Evolutionary conservation across 2,888 invertebrate genomes (phyloP).

Genomic region (Tubiluchus corallicola): DNA sequence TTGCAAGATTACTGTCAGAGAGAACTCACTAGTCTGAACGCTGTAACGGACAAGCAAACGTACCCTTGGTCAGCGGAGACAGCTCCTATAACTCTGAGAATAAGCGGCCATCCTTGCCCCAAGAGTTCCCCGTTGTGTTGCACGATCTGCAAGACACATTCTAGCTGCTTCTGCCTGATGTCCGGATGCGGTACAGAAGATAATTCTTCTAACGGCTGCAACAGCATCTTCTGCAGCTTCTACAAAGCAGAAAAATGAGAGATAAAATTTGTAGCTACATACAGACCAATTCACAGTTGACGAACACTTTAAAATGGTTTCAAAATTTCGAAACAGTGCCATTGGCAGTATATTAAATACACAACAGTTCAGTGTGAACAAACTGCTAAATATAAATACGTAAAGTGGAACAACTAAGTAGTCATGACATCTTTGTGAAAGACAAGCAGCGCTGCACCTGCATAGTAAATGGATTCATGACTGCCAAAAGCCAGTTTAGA

Average conservation of each 20-base stretch:
- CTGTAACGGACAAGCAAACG: conserved; percentile 6
- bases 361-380: conserved; percentile 7
- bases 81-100: conserved; percentile 78
- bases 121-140: conserved; percentile 82
- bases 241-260: conserved; percentile 19
- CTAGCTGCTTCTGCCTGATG: conserved; percentile 80
- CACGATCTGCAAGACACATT: conserved; percentile 76
- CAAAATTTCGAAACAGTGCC: not conserved
- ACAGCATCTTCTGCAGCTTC: conserved; percentile 62
- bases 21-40: too few species aligned
- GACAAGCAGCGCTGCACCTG: too few species aligned
- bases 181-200: conserved; percentile 77
- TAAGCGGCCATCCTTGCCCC: conserved; percentile 82
- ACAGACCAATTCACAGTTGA: not conserved
- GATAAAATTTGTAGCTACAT: not conserved
- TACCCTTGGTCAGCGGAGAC: conserved; percentile 77
- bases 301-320: not conserved
- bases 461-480: too few species aligned
- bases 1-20: too few species aligned
- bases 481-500: too few species aligned
- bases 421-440: too few species aligned
- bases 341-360: conserved; percentile 1
- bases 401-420: too few species aligned
- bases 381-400: too few species aligned
- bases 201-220: conserved; percentile 76